These are phyloP conservation scores for Drosophila punjabiensis DNA, from an alignment of 1,140 invertebrate species.

Conservation along the genomic window DNA sequence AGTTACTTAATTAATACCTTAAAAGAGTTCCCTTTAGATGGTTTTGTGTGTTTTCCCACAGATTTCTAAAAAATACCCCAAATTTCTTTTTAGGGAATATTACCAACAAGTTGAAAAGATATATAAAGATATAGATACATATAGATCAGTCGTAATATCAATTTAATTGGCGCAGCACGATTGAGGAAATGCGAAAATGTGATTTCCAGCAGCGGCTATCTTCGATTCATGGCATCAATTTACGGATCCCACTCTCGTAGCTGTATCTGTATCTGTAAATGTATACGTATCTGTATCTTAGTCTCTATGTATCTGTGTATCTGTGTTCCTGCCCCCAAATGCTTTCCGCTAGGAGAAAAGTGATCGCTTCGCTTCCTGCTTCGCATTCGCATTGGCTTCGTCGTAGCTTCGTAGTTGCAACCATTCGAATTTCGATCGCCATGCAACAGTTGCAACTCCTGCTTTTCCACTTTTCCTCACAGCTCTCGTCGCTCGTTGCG, in stretches of 20 bases:
- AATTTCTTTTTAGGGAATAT: neutral
- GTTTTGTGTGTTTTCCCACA: too few relatives aligned
- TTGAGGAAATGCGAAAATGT: constrained; percentile 44
- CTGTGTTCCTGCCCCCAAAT: neutral
- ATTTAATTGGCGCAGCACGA: constrained; percentile 30
- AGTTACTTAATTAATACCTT: too few relatives aligned
- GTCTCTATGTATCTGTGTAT: neutral
- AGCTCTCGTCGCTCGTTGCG: constrained; percentile 10
- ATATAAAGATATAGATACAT: neutral
- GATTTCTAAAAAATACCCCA: too few relatives aligned
- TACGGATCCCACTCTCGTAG: constrained; percentile 13
- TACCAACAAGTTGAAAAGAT: neutral
- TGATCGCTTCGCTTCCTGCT: constrained; percentile 70
- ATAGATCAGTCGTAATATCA: neutral
- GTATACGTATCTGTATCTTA: neutral
- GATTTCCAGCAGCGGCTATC: constrained; percentile 18
- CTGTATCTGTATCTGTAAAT: neutral
- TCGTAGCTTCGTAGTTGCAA: constrained; percentile 38
- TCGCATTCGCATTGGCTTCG: too few relatives aligned
- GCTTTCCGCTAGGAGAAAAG: constrained; percentile 25
- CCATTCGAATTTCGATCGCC: constrained; percentile 61
- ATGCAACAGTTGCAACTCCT: constrained; percentile 49
- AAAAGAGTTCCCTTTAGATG: too few relatives aligned
- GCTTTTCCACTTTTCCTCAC: constrained; percentile 1
- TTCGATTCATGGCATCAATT: constrained; percentile 48